Evolutionary conservation across 2,113 vertebrate genomes (phyloP).

Genomic region (Sebastes fasciatus): DNA sequence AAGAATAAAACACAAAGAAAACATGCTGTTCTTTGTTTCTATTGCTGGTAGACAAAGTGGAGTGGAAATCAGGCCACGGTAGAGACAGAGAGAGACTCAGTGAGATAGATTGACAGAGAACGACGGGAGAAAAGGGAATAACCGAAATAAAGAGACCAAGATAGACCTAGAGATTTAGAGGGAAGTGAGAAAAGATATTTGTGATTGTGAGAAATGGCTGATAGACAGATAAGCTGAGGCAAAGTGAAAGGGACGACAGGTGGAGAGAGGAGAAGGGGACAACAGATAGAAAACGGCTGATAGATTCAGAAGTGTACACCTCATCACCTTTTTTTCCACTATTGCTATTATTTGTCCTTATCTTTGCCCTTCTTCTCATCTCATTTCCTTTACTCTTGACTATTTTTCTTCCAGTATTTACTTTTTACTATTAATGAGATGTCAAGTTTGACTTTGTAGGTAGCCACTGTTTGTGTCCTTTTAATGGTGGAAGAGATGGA

Average conservation of each 20-base stretch:
- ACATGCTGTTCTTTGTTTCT: constrained; percentile 38
- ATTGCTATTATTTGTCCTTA: background rate
- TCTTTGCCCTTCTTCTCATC: background rate
- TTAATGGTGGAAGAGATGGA: constrained; percentile 7
- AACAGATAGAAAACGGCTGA: background rate
- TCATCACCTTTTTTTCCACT: background rate
- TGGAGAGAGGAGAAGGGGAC: background rate
- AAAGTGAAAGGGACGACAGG: background rate
- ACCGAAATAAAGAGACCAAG: constrained; percentile 17
- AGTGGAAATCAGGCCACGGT: constrained; percentile 29
- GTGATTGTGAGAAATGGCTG: constrained; percentile 35
- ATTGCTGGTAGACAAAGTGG: constrained; percentile 21
- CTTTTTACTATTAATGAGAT: background rate
- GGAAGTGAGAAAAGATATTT: constrained; percentile 29
- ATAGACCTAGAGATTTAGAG: constrained; percentile 8
- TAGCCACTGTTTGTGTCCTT: background rate
- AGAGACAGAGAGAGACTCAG: background rate
- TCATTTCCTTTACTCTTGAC: background rate
- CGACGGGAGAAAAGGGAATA: constrained; percentile 6
- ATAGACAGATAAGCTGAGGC: constrained; percentile 27
- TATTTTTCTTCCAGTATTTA: constrained; percentile 12
- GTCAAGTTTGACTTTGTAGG: constrained; percentile 47
- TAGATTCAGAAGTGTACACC: background rate
- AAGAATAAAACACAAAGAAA: constrained; percentile 11
- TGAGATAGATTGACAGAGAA: constrained; percentile 6